Evolutionary conservation across 1,140 invertebrate genomes (phyloP), one percentile per base, ranked within the genome.

Genomic region (Maconellicoccus hirsutus): DNA sequence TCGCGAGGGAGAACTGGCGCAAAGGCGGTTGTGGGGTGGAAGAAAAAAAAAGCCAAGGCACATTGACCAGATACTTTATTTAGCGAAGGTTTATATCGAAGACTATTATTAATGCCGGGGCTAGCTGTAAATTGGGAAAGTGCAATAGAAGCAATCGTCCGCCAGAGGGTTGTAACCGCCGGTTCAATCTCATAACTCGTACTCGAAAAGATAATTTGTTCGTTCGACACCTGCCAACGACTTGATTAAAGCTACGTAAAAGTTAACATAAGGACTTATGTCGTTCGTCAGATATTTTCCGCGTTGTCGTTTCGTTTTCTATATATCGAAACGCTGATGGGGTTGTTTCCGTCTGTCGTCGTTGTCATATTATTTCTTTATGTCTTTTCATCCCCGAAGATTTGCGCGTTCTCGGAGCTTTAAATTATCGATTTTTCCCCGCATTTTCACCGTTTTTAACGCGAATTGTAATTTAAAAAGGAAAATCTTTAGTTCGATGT

Each of bases 281-380:
- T 52, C 42, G 42, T 52, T 19, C 12, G 42, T 19, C 12, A 52
- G 42, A 52, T 52, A 52, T 52, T 52, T 52, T 52, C 42, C 42
- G n/a, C 42, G n/a, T 52, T 16, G 42, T 52, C 42, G 42, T 52
- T 52, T 52, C 42, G 42, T 52, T 52, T 52, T 52, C n/a, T 19
- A 14, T 6, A 7, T 52, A 52, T 52, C 42, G 42, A 52, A 52
- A 52, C 16, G 42, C 42, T 52, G 42, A 52, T 52, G 42, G 42
- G 42, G 42, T 52, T 52, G 42, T 52, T 52, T 8, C 42, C 42
- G 10, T 52, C 42, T 52, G 42, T 52, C 42, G 10, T 52, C 42
- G 42, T 52, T 52, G 42, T 52, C 42, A 52, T 52, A 52, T 52
- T 52, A 52, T 52, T 52, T 52, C 42, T 52, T 52, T 52, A 52